These are phyloP conservation scores for Acromyrmex charruanus DNA, from an alignment of 1,140 invertebrate species.

Conservation along the genomic window DNA sequence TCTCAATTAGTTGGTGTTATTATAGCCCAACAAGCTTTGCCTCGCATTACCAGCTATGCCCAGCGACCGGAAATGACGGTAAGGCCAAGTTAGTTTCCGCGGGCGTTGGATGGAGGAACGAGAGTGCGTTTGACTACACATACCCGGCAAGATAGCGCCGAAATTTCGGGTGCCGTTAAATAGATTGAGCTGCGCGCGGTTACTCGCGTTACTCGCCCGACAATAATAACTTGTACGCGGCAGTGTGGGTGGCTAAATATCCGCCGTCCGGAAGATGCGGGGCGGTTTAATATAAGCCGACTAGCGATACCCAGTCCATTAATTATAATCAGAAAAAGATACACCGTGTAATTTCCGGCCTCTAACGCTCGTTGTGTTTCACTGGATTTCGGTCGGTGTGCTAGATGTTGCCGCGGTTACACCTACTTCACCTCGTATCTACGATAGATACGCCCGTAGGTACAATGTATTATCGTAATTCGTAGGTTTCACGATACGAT, in stretches of 20 bases:
- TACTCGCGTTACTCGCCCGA: slow-evolving; percentile 27
- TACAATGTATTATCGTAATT: slow-evolving; percentile 2
- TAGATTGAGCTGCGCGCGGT: slow-evolving; percentile 47
- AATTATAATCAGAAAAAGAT: slow-evolving; percentile 73
- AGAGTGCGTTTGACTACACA: slow-evolving; percentile 52
- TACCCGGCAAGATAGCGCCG: slow-evolving; percentile 59
- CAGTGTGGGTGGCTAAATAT: slow-evolving; percentile 49
- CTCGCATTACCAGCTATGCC: slow-evolving; percentile 65
- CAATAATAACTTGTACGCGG: slow-evolving; percentile 66
- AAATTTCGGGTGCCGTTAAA: slow-evolving; percentile 71
- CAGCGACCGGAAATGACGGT: slow-evolving; percentile 71
- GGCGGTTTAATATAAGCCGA: slow-evolving; percentile 52
- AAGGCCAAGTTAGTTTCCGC: slow-evolving; percentile 69
- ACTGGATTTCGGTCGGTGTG: background rate
- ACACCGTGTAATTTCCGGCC: slow-evolving; percentile 69
- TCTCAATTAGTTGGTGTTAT: slow-evolving; percentile 75
- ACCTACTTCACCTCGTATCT: background rate
- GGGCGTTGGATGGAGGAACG: slow-evolving; percentile 3
- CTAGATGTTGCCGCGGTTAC: slow-evolving; percentile 5
- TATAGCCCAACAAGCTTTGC: slow-evolving; percentile 66
- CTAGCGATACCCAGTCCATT: slow-evolving; percentile 68
- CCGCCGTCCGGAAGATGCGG: slow-evolving; percentile 66
- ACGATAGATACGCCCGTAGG: background rate
- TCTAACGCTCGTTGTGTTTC: background rate
- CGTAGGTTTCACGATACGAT: background rate